A percentile compares a stretch with the other conserved stretches of the same genome.
phyloP scores from a whole-genome alignment of 2,113 vertebrate species.

The Tragelaphus scriptus region DNA sequence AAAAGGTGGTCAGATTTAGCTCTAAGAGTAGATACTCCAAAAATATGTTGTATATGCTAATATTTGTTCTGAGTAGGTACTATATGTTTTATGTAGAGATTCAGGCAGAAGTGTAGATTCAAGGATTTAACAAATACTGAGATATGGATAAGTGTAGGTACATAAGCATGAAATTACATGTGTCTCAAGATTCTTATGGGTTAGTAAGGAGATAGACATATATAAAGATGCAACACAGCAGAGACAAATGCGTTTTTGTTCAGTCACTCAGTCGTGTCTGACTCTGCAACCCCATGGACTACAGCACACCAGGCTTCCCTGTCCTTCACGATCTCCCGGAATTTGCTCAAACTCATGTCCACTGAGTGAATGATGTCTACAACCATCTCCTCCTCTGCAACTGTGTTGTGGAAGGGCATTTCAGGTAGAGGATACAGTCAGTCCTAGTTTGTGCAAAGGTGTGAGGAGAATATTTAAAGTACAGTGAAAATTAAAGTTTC shows the following conservation, averaged over 20 bases:
- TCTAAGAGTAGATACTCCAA: background rate
- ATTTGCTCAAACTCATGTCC: background rate
- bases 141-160: background rate
- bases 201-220: background rate
- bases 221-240: background rate
- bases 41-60: background rate
- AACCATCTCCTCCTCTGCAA: background rate
- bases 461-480: background rate
- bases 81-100: background rate
- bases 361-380: background rate
- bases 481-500: background rate
- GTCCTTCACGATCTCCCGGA: background rate
- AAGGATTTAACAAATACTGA: background rate
- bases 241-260: background rate
- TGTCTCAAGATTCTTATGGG: background rate
- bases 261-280: background rate
- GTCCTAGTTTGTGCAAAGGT: background rate
- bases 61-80: background rate
- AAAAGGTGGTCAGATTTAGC: background rate
- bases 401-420: no score
- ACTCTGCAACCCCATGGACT: background rate
- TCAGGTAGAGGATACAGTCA: background rate
- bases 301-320: background rate
- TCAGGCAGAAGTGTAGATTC: background rate
- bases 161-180: background rate